A percentile compares a stretch with the other conserved stretches of the same genome.
These are phyloP conservation scores for Antechinus flavipes DNA, from an alignment of 2,113 vertebrate genomes.

Conservation along the genomic window DNA sequence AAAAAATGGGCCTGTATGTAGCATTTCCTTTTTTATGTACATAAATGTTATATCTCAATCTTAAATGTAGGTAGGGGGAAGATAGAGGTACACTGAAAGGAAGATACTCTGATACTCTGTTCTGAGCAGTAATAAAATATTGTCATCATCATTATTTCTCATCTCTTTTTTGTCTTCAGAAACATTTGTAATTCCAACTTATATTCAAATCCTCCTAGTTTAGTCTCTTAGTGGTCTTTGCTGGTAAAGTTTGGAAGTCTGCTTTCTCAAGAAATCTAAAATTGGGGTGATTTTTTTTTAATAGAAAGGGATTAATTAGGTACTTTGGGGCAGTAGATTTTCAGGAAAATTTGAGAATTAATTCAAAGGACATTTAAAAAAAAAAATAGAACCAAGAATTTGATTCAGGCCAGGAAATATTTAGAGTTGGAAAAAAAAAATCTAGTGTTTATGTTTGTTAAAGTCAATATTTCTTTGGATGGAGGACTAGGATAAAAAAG, in stretches of 20 bases:
- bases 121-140: not conserved
- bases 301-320: not conserved
- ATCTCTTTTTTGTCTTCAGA: conserved; percentile 3
- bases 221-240: not conserved
- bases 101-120: not conserved
- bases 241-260: not conserved
- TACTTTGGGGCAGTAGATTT: not conserved
- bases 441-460: not conserved
- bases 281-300: not conserved
- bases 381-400: not conserved
- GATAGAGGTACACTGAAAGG: not conserved
- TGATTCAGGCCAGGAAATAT: not conserved
- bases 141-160: not conserved
- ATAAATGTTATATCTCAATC: not conserved
- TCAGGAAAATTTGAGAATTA: not conserved
- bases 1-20: no score
- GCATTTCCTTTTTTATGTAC: not conserved
- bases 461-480: not conserved
- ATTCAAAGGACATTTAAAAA: not conserved
- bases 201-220: not conserved
- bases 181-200: not conserved
- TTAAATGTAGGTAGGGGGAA: not conserved
- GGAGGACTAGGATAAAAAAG: not conserved
- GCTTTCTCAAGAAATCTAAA: not conserved
- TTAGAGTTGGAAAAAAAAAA: not conserved